Conservation (phyloP, 2,888 invertebrate species). For the Aethes cnicana region DNA sequence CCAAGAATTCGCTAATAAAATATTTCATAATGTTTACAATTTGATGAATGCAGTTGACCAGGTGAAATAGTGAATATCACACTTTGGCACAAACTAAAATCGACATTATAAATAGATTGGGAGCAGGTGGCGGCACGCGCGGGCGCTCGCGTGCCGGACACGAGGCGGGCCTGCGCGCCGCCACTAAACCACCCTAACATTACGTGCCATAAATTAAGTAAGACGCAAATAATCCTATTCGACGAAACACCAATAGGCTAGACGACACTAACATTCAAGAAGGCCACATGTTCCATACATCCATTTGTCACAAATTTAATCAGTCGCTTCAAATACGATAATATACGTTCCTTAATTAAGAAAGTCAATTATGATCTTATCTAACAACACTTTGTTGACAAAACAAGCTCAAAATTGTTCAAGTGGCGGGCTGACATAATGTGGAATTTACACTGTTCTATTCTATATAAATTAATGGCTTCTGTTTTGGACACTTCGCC, state of each 20-base stretch:
- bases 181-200: conserved; percentile 27
- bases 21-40: background rate
- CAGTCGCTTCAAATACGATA: background rate
- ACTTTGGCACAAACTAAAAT: conserved; percentile 19
- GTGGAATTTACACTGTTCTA: too few relatives aligned
- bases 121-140: background rate
- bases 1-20: conserved; percentile 12
- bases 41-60: conserved; percentile 6
- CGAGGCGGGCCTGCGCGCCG: conserved; percentile 13
- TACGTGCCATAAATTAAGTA: conserved; percentile 38
- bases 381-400: background rate
- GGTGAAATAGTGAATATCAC: background rate
- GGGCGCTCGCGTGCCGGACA: conserved; percentile 18
- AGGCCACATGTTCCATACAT: conserved; percentile 20
- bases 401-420: too few relatives aligned
- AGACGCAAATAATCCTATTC: background rate
- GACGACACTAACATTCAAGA: conserved; percentile 22
- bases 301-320: background rate
- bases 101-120: background rate
- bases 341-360: background rate
- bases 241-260: conserved; percentile 24
- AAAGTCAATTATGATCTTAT: conserved; percentile 2
- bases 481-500: too few relatives aligned
- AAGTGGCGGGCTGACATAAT: background rate
- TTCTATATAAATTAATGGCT: too few relatives aligned